phyloP scores from a whole-genome alignment of 2,113 vertebrate species.

The Choloepus hoffmanni region DNA sequence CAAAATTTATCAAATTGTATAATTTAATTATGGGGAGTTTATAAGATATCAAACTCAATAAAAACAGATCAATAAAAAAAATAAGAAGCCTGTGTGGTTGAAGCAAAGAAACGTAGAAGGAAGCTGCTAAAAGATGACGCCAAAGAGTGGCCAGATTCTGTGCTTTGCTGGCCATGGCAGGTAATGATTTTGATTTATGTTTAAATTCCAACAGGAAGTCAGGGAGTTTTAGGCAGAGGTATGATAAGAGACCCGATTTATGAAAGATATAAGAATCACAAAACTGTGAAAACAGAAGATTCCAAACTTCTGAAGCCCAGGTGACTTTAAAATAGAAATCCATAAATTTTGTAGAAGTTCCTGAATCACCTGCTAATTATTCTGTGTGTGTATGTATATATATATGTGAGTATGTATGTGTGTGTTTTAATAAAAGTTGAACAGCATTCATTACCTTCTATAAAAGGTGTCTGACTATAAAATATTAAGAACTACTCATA shows the following conservation, averaged over 20 bases:
- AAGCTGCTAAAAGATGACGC: not conserved
- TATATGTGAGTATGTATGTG: too few species aligned
- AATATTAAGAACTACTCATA: slow-evolving; percentile 7
- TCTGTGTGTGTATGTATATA: not conserved
- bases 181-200: not conserved
- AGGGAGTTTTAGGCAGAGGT: not conserved
- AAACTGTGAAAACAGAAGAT: not conserved
- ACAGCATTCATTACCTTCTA: not conserved
- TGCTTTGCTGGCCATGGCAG: not conserved
- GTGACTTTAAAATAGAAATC: not conserved
- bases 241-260: not conserved
- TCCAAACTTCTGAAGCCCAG: not conserved
- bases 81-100: not conserved
- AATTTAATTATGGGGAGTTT: not conserved
- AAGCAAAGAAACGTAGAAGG: not conserved
- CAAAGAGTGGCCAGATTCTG: not conserved
- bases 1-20: not conserved
- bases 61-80: not conserved
- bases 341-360: not conserved
- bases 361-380: not conserved
- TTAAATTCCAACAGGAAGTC: not conserved
- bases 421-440: not conserved
- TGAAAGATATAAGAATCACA: not conserved
- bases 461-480: not conserved
- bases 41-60: not conserved